phyloP scores from a whole-genome alignment of 2,888 invertebrate genomes.

The Eristalinus sepulchralis region DNA sequence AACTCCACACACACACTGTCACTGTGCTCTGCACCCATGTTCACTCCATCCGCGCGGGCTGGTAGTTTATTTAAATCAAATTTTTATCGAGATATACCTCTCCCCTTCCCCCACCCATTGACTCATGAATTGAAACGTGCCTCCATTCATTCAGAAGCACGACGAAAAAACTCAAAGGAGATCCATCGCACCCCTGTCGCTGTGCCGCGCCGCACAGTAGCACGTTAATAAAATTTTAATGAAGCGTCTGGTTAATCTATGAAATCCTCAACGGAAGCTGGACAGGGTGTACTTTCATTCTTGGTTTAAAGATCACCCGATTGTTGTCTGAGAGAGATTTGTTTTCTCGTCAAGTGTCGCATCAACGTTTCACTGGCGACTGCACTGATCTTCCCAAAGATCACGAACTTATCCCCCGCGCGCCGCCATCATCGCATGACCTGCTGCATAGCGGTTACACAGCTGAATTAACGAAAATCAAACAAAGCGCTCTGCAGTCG shows the following conservation, averaged over 20 bases:
- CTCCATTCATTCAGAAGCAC: not conserved
- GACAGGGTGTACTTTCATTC: not conserved
- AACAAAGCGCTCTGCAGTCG: constrained; percentile 5
- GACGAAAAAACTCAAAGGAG: not conserved
- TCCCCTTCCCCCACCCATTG: not conserved
- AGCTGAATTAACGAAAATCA: constrained; percentile 36
- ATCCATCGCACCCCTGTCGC: not conserved
- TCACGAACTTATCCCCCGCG: not conserved
- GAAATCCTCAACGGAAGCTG: constrained; percentile 3
- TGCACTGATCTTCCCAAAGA: not conserved
- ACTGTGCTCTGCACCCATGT: not conserved
- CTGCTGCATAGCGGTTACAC: constrained; percentile 38
- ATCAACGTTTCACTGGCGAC: not conserved
- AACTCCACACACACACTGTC: not conserved
- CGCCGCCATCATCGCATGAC: constrained; percentile 28
- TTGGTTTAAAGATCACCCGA: not conserved
- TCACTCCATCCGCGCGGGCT: not conserved
- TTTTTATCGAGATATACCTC: not conserved
- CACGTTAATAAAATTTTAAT: constrained; percentile 8
- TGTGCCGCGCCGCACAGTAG: not conserved
- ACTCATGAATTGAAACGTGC: not conserved
- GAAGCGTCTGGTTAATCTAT: not conserved
- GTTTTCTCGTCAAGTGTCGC: not conserved
- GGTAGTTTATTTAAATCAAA: not conserved
- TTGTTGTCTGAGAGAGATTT: not conserved